Evolutionary conservation across 2,888 invertebrate genomes (phyloP).

Genomic region (Lucinisca nassula): DNA sequence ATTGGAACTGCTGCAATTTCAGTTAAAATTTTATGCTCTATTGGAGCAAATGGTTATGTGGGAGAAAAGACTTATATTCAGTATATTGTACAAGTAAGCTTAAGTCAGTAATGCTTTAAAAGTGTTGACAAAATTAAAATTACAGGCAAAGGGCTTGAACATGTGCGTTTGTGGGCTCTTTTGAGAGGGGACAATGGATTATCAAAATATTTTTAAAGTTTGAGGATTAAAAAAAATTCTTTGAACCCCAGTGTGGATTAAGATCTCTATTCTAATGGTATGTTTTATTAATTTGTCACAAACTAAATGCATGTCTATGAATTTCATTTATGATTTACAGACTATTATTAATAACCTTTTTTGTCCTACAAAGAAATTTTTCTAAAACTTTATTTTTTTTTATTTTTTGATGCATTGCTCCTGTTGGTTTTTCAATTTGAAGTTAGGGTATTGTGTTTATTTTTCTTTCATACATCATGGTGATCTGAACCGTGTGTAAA

Average conservation of each 20-base stretch:
- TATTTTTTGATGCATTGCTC: background rate
- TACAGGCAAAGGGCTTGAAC: too few species aligned
- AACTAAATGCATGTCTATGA: background rate
- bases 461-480: background rate
- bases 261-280: too few species aligned
- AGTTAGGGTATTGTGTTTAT: background rate
- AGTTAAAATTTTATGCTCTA: background rate
- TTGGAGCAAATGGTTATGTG: background rate
- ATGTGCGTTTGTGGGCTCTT: too few species aligned
- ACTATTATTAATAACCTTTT: background rate
- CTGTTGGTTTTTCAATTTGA: background rate
- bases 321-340: background rate
- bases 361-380: background rate
- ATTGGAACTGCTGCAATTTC: background rate
- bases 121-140: too few species aligned
- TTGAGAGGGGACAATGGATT: too few species aligned
- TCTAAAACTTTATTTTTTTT: background rate
- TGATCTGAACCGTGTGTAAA: background rate
- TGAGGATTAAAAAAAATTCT: background rate
- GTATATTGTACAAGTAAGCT: background rate
- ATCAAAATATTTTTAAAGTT: too few species aligned
- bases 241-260: background rate
- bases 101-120: background rate
- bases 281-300: background rate
- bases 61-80: background rate